phyloP scores from a whole-genome alignment of 2,888 invertebrate species.

The Limulus polyphemus region DNA sequence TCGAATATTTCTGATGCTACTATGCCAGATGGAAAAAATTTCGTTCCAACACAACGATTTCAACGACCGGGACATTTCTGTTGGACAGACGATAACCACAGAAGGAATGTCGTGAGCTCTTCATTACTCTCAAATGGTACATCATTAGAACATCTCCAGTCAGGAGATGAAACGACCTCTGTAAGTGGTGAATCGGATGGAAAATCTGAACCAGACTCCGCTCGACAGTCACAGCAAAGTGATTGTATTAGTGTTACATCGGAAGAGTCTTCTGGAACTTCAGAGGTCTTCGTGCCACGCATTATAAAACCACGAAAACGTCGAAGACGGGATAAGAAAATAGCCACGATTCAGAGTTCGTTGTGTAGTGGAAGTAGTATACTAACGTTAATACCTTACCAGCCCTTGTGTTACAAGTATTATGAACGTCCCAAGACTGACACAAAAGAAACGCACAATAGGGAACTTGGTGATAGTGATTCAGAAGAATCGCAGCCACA shows the following conservation, averaged over 20 bases:
- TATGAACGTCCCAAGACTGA: too few relatives aligned
- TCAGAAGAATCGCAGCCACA: neutral
- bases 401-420: slow-evolving; percentile 36
- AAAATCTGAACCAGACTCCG: neutral
- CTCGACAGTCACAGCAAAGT: slow-evolving; percentile 39
- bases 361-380: slow-evolving; percentile 23
- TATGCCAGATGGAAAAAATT: too few relatives aligned
- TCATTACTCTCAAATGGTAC: too few relatives aligned
- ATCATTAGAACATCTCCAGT: too few relatives aligned
- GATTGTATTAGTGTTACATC: slow-evolving; percentile 21
- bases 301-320: slow-evolving; percentile 80
- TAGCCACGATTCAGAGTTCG: neutral
- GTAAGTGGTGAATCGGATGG: neutral
- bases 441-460: too few relatives aligned
- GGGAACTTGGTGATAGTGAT: neutral
- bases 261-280: slow-evolving; percentile 19
- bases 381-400: slow-evolving; percentile 41
- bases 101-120: too few relatives aligned
- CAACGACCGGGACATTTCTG: too few relatives aligned
- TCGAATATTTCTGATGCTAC: too few relatives aligned
- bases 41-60: too few relatives aligned
- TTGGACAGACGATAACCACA: too few relatives aligned
- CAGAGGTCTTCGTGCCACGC: slow-evolving; percentile 37
- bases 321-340: slow-evolving; percentile 59
- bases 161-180: neutral